Base-by-base conservation (phyloP, 92 coral and sea anemone genomes). In the Blastomussa wellsi region DNA sequence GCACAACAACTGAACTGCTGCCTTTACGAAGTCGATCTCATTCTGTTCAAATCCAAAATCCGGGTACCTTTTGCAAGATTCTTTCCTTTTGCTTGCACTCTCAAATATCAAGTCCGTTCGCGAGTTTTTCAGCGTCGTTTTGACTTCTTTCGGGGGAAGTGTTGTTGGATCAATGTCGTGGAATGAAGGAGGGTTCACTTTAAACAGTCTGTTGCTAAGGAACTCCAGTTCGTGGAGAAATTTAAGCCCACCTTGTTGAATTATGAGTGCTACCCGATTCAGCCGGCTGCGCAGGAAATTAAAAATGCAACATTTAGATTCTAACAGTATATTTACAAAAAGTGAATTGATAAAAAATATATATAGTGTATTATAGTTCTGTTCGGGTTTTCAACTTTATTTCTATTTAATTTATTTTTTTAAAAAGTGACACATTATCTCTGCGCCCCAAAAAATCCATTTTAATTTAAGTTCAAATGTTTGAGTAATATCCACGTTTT, bases 131-230 rank as follows among this genome's bases (percentile, higher is more conserved):
- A 83, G 52, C 2, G 91, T 62, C 13, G 88, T 60, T 29, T 87
- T 65, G 32, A 88, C 66, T 51, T 92, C 95, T 72, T 86, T 92
- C 55, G 98, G 98, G 33, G 98, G 91, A 36, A 94, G 91, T 52
- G 71, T 88, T 17, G 98, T 82, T 26, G 95, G 93, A 84, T 94
- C 95, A 44, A 94, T 94, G 72, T 68, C 80, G 71, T 88, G 95
- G 81, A 87, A 90, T 39, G 90, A 76, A 3, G 95, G 93, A 19
- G 90, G 93, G 86, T 94, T 94, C 31, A 83, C 91, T 9, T 79
- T 41, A 3, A 90, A 89, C 19, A 94, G 92, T 85, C 86, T 94
- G 62, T 71, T 83, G 87, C 92, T 94, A 1, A 94, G 89, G 71
- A 85, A 85, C 57, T 76, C 74, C 22, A 94, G 83, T 68, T 94